Base-by-base conservation (phyloP, 2,113 vertebrate species). In the Sceloporus tristichus region DNA sequence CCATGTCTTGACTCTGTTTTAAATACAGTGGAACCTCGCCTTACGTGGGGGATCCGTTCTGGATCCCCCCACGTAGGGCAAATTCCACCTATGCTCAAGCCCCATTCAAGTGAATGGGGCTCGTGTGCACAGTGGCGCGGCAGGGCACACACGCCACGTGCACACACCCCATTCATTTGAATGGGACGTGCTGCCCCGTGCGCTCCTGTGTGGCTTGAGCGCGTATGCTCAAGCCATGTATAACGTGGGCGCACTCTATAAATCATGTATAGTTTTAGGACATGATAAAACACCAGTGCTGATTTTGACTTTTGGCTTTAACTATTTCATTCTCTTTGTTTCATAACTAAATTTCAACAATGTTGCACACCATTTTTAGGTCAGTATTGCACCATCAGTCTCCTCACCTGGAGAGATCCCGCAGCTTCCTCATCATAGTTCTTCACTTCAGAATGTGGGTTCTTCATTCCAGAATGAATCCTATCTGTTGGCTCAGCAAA, bases 401-500 rank as follows among this genome's bases (percentile, higher is more conserved):
- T 87, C 95, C 89, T 91, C 94, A 48, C 79, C 86, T 90, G 89
- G 84, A 9, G 97, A 97, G 18, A 94, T 92, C 70, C 86, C 92
- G 25, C 96, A 97, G 13, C 85, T 93, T 91, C 88, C 96, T 6
- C 94, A 94, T 89, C 93, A 95, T 85, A 89, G 93, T 87, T 66
- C 90, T 85, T 88, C 84, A 62, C 59, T 62, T 14, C 59, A 14
- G 18, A 62, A 62, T 0, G 0, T 87, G 38, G 90, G 93, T 34
- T 91, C 96, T 71, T 62, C 95, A 77, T 93, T 95, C 23, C 97
- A 97, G 92, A 98, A 97, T 77, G 98, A 98, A 88, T 97, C 97
- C 0, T 98, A 97, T 94, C 89, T 96, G 48, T 91, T 96, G 82
- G 95, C 95, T 87, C 96, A 97, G 86, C 97, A 97, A 92, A 98